Evolutionary conservation across 2,888 invertebrate species (phyloP).

Genomic region (Cynaeus angustus): DNA sequence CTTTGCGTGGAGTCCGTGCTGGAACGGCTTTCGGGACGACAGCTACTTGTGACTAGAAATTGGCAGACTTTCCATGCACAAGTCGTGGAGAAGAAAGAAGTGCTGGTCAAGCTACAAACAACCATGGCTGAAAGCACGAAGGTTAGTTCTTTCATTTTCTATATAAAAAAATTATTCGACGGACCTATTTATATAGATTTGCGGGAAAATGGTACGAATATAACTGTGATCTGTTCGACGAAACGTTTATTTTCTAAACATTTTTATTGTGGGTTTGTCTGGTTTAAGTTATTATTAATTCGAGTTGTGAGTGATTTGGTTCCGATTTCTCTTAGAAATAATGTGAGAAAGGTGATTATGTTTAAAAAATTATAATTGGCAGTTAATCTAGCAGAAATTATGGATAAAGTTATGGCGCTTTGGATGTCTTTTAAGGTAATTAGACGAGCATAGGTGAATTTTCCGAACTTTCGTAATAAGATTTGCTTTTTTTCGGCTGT

Average conservation of each 20-base stretch:
- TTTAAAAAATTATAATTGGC: not conserved
- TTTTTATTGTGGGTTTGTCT: constrained; percentile 11
- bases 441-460: no score
- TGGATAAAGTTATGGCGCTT: constrained; percentile 2
- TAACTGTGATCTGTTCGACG: constrained; percentile 11
- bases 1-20: constrained; percentile 80
- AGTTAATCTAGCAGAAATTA: not conserved
- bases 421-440: constrained; percentile 10
- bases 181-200: constrained; percentile 6
- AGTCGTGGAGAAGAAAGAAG: constrained; percentile 75
- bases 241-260: constrained; percentile 26
- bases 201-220: constrained; percentile 10
- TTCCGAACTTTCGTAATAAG: not conserved
- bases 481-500: no score
- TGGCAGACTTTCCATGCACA: constrained; percentile 83
- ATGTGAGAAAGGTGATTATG: no score
- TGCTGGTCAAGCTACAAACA: constrained; percentile 72
- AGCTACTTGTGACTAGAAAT: constrained; percentile 78
- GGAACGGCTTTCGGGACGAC: constrained; percentile 79
- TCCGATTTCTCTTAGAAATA: not conserved
- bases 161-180: constrained; percentile 4
- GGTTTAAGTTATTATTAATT: not conserved
- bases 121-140: constrained; percentile 79
- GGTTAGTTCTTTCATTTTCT: constrained; percentile 70
- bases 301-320: not conserved